These are phyloP conservation scores for Eleutherodactylus coqui DNA, from an alignment of 2,797 vertebrate genomes.

Conservation along the genomic window DNA sequence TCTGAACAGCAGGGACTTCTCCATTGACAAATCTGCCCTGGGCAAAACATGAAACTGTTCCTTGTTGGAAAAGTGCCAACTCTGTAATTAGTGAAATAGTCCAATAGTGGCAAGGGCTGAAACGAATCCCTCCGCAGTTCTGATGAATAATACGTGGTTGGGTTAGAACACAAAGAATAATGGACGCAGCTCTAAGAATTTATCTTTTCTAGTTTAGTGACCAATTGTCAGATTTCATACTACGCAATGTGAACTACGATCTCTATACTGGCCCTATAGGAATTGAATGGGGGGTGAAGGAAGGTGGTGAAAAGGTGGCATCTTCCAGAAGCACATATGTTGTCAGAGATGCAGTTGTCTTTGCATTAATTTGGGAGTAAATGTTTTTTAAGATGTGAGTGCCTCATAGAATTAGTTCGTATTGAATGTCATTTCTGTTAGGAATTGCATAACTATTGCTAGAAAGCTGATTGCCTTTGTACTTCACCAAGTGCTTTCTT, in stretches of 20 bases:
- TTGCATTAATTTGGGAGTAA: neutral
- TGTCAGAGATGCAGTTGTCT: neutral
- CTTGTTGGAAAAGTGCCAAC: neutral
- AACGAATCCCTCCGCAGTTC: neutral
- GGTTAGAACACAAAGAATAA: neutral
- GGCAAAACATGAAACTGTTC: neutral
- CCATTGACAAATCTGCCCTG: neutral
- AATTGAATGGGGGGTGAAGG: too few species aligned
- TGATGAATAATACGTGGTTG: neutral
- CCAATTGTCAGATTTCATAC: neutral
- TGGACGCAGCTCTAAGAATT: too few species aligned
- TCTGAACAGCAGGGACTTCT: neutral
- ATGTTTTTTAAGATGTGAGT: neutral
- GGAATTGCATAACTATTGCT: neutral
- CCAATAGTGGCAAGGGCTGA: neutral
- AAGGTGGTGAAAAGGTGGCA: neutral
- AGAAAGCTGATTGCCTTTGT: neutral
- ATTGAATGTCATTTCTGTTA: neutral
- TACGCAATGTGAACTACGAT: too few species aligned
- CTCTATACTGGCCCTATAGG: neutral
- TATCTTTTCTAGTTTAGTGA: neutral
- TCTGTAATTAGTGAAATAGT: neutral
- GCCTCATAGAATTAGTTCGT: neutral
- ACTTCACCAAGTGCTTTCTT: neutral
- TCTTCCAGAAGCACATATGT: neutral